These are phyloP conservation scores for Dryobotodes eremita DNA, from an alignment of 2,888 invertebrate species.

Conservation along the genomic window DNA sequence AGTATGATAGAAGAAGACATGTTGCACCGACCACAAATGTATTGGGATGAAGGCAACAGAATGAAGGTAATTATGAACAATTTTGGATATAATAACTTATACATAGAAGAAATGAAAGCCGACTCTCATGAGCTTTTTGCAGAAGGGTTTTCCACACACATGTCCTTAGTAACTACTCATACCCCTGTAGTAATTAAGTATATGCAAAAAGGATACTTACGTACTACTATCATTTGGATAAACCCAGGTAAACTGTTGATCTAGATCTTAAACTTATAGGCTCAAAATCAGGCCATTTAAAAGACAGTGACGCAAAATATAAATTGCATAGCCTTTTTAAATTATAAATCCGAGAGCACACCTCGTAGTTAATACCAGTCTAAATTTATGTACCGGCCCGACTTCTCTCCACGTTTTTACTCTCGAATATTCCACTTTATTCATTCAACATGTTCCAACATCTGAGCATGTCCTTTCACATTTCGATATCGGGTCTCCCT, in stretches of 20 bases:
- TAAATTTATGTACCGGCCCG: slow-evolving; percentile 38
- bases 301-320: neutral
- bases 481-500: slow-evolving; percentile 38
- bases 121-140: neutral
- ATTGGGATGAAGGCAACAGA: no score
- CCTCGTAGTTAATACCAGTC: slow-evolving; percentile 23
- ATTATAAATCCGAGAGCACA: slow-evolving; percentile 26
- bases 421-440: slow-evolving; percentile 36
- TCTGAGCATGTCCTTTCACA: slow-evolving; percentile 44
- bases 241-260: neutral
- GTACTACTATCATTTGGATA: neutral
- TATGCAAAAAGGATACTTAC: neutral
- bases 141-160: neutral
- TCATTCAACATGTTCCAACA: slow-evolving; percentile 39
- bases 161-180: no score
- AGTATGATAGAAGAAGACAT: neutral
- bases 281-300: neutral
- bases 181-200: no score
- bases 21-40: no score
- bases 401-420: slow-evolving; percentile 17
- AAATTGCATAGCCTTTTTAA: slow-evolving; percentile 20
- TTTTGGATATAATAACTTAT: no score
- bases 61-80: no score
- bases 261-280: neutral
- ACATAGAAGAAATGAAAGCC: neutral